Evolutionary conservation across 1,140 invertebrate species (phyloP), one percentile per base, ranked within the genome.

Genomic region (Piezodorus guildinii): DNA sequence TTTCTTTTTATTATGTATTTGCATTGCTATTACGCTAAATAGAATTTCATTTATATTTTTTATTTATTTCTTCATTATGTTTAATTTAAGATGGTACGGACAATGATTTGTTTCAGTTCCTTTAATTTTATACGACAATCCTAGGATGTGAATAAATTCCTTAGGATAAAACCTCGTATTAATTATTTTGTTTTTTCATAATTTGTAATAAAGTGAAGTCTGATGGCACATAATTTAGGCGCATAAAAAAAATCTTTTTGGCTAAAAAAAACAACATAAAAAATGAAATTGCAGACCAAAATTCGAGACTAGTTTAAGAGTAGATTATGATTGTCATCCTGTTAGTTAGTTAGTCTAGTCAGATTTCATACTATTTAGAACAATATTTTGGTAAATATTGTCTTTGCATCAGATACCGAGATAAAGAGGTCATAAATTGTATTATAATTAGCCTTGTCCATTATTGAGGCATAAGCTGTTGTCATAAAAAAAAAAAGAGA

Each of bases 281-380:
- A 30, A 39, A 10, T 10, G 34, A 39, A 39, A 39, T 39, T 39
- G 23, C 52, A 56, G 52, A 56, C 52, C 52, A 56, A 56, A 56
- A 56, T 56, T 56, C 15, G 52, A 56, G 23, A 56, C 17, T 56
- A 56, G 52, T 10, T 4, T 56, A 56, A 56, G 52, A 56, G 52
- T 56, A 56, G 52, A 25, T 23, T 56, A 56, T 56, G 17, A 56
- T 56, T 56, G 52, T 56, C 52, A 56, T 56, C 52, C 52, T 56
- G 52, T 21, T 56, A 56, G 52, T 54, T 54, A 54, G 51, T 56
- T 56, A 56, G 52, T 56, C 52, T 56, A 56, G 52, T 56, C 52
- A 56, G 52, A 56, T 56, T 56, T 56, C 52, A 56, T 56, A 56
- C 21, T 56, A 56, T 56, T 39, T 56, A 56, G 52, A 56, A 56